Evolutionary conservation across 2,888 invertebrate species (phyloP), one percentile per base, ranked within the genome.

Genomic region (Xestia xanthographa): DNA sequence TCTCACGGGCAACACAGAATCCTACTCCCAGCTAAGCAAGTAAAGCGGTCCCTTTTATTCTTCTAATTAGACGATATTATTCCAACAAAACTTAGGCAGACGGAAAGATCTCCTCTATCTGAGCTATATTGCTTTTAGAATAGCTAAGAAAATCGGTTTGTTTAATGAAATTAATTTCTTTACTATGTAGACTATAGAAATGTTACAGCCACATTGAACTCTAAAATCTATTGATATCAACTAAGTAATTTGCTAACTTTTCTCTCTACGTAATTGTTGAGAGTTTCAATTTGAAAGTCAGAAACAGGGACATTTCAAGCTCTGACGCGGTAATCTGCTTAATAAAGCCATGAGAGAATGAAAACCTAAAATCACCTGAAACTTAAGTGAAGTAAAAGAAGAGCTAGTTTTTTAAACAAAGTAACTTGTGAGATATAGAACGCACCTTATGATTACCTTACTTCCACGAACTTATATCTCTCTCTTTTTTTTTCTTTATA

Each of bases 21-120:
- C 17, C 34, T 48, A 11, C 22, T 38, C 26, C 17, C 17, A n/a
- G 38, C 14, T 53, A 5, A 9, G 34, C 22, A 67, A 48, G n/a
- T 50, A 63, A 48, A 69, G 22, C 43, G 56, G 48, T 48, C 17
- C 12, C 26, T 60, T 38, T 38, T 53, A 43, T 71, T 77, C 8
- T 11, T 34, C 17, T 62, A 66, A 56, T 70, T n/a, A 48, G 14
- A 11, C 2, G 14, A 60, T 60, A 34, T 34, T 34, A 41, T 29
- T 45, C 48, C n/a, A 48, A 8, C 1, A 53, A 70, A 22, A 56
- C 38, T 38, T 14, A 38, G 17, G 3, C 20, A n/a, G n/a, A 9
- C 14, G 29, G 53, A 12, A 56, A 43, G 12, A 14, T 62, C 20
- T 2, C n/a, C n/a, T n/a, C 17, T 45, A 66, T n/a, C 22, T 29